Conservation (phyloP, 2,888 invertebrate genomes). For the Seira musarum region DNA sequence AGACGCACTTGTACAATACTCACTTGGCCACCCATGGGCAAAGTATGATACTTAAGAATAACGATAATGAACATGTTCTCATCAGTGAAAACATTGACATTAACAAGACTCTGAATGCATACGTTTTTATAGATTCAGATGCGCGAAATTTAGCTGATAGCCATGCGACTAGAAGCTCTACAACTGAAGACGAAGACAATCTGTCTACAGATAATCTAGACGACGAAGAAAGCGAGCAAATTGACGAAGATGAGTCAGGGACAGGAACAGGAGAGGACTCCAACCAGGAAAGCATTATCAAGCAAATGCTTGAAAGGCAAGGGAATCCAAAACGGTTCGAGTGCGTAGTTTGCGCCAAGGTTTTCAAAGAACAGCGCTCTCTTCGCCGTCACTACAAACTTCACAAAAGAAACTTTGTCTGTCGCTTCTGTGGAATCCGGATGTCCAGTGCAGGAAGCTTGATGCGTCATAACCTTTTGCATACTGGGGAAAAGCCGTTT, state of each 20-base stretch:
- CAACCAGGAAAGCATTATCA: slow-evolving; percentile 18
- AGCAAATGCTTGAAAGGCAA: not conserved
- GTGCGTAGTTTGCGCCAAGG: slow-evolving; percentile 45
- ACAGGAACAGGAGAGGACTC: not conserved
- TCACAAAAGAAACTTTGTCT: slow-evolving; percentile 46
- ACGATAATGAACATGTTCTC: slow-evolving; percentile 19
- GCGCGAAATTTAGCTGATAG: slow-evolving; percentile 39
- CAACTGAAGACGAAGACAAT: slow-evolving; percentile 13
- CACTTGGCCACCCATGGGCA: slow-evolving; percentile 33
- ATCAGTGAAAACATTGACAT: slow-evolving; percentile 44
- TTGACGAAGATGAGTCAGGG: slow-evolving; percentile 27
- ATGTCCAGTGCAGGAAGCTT: slow-evolving; percentile 57
- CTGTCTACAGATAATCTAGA: not conserved
- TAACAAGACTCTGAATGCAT: slow-evolving; percentile 42
- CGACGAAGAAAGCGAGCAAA: not conserved
- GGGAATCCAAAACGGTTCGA: slow-evolving; percentile 19
- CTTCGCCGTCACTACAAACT: slow-evolving; percentile 50
- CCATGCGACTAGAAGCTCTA: slow-evolving; percentile 15
- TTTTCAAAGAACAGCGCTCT: slow-evolving; percentile 38
- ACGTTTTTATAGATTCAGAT: slow-evolving; percentile 53
- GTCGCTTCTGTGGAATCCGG: slow-evolving; percentile 58
- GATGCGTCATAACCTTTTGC: slow-evolving; percentile 58
- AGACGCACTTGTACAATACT: slow-evolving; percentile 29
- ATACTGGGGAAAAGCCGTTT: slow-evolving; percentile 57
- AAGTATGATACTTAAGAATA: slow-evolving; percentile 7